A percentile compares a stretch with the other conserved stretches of the same genome.
Conservation (phyloP, 2,113 vertebrate genomes). For the Campylomormyrus tamandua region DNA sequence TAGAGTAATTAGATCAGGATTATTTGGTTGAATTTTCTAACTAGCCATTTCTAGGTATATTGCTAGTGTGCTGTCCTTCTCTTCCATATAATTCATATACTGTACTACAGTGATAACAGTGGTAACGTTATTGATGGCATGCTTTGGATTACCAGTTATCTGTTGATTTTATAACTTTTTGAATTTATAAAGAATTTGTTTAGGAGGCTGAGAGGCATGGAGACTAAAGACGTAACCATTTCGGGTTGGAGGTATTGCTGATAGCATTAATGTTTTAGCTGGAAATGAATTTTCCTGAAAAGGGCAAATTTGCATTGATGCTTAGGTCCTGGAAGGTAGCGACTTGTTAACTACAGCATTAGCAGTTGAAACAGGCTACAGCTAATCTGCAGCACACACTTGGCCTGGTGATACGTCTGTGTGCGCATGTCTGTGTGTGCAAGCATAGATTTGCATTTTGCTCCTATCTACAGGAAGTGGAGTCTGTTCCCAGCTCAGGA, state of each 20-base stretch:
- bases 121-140: background rate
- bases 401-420: background rate
- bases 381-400: conserved; percentile 13
- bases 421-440: background rate
- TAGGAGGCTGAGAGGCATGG: background rate
- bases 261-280: background rate
- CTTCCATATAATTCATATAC: background rate
- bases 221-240: background rate
- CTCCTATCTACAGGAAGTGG: conserved; percentile 17
- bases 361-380: conserved; percentile 9
- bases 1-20: background rate
- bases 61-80: background rate
- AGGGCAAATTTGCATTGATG: background rate
- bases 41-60: background rate
- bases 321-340: background rate
- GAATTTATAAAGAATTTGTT: background rate
- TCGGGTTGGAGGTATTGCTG: background rate
- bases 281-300: background rate
- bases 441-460: background rate
- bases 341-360: background rate
- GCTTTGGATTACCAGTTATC: background rate
- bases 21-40: background rate
- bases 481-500: background rate
- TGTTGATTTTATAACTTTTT: background rate
- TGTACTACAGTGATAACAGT: background rate